A percentile compares a stretch with the other conserved stretches of the same genome.
Conservation (phyloP, 2,888 invertebrate genomes). For the Acleris literana region DNA sequence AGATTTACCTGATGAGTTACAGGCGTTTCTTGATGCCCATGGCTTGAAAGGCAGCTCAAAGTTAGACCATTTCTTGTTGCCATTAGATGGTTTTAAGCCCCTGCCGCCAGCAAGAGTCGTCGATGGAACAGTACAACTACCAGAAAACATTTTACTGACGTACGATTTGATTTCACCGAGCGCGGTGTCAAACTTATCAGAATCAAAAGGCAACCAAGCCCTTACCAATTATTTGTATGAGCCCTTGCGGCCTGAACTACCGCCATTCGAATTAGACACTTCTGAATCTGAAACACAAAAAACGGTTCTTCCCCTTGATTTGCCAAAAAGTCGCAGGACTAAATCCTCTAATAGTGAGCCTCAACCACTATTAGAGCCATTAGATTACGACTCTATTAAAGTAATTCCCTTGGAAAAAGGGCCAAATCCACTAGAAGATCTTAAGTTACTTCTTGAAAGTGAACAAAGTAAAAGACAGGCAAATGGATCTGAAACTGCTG, state of each 20-base stretch:
- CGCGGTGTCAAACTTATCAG: slow-evolving; percentile 49
- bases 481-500: slow-evolving; percentile 47
- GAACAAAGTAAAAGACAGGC: slow-evolving; percentile 70
- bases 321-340: slow-evolving; percentile 62
- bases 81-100: slow-evolving; percentile 76
- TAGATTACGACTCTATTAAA: slow-evolving; percentile 73
- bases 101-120: slow-evolving; percentile 68
- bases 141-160: slow-evolving; percentile 72
- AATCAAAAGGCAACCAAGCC: slow-evolving; percentile 47
- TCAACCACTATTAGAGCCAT: slow-evolving; percentile 62
- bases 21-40: slow-evolving; percentile 71
- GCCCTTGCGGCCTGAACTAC: slow-evolving; percentile 66
- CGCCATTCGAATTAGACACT: slow-evolving; percentile 67
- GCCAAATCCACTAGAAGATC: slow-evolving; percentile 62
- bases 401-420: slow-evolving; percentile 74
- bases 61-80: slow-evolving; percentile 70
- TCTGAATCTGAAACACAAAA: slow-evolving; percentile 69
- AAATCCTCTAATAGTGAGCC: slow-evolving; percentile 51
- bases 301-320: slow-evolving; percentile 62
- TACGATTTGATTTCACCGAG: slow-evolving; percentile 69
- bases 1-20: slow-evolving; percentile 66
- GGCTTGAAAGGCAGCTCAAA: slow-evolving; percentile 68
- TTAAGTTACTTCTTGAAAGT: slow-evolving; percentile 49
- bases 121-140: slow-evolving; percentile 70
- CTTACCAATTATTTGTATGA: slow-evolving; percentile 67